Percentiles rank a stretch among this genome's conserved stretches.
Evolutionary conservation across 2,797 vertebrate genomes (phyloP).

Genomic region (Myotis findleyi): DNA sequence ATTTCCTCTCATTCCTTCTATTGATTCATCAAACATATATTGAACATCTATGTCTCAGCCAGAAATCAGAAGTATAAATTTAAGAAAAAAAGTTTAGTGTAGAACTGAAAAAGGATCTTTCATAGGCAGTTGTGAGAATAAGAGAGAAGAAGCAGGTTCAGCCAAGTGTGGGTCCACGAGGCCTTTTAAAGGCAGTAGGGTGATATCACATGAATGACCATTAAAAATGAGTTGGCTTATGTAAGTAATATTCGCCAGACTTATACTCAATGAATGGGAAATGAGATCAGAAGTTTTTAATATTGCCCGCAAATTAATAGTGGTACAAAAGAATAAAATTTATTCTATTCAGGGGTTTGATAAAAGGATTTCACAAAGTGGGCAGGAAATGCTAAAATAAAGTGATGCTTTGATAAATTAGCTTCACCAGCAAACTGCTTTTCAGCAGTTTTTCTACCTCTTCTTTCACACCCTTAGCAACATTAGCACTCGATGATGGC

Average conservation of each 20-base stretch:
- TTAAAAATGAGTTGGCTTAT: not conserved
- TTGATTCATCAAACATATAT: not conserved
- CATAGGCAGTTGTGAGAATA: not conserved
- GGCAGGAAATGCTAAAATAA: constrained; percentile 5
- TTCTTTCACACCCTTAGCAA: no score
- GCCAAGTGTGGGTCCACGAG: not conserved
- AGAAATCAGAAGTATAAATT: not conserved
- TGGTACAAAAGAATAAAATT: not conserved
- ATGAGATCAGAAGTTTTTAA: not conserved
- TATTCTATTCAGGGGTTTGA: not conserved
- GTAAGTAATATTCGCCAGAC: not conserved
- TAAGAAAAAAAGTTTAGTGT: not conserved
- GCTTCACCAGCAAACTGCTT: not conserved
- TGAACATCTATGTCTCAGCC: not conserved
- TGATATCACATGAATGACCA: not conserved
- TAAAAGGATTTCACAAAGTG: not conserved
- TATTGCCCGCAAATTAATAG: constrained; percentile 16
- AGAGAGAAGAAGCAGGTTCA: not conserved
- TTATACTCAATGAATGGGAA: not conserved
- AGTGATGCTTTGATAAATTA: not conserved
- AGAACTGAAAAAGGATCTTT: not conserved
- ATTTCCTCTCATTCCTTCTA: not conserved
- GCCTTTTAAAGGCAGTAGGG: not conserved
- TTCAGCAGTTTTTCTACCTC: no score
- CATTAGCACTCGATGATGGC: no score